phyloP scores from a whole-genome alignment of 2,797 vertebrate species.

The Muraenolepis orangiensis region DNA sequence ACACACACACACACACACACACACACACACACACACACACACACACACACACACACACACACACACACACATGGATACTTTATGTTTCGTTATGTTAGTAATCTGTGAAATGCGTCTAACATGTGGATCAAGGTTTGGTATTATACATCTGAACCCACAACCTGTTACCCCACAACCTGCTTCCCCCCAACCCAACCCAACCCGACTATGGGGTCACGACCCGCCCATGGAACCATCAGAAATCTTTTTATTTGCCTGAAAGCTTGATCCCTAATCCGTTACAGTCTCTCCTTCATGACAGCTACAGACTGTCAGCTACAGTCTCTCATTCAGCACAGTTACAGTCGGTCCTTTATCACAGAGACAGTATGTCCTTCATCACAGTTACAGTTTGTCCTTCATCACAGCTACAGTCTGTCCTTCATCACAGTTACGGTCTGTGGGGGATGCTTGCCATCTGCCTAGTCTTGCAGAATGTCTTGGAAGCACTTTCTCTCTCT shows the following conservation, averaged over 20 bases:
- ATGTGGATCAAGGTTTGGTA: not conserved
- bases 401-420: too few species aligned
- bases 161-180: too few species aligned
- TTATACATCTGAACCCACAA: not conserved
- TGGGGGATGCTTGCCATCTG: not conserved
- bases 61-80: constrained; percentile 4
- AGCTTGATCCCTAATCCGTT: too few species aligned
- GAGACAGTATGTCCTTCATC: not conserved
- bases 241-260: not conserved
- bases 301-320: too few species aligned
- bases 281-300: not conserved
- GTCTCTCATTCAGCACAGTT: not conserved
- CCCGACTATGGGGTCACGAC: not conserved
- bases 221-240: not conserved
- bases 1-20: constrained; percentile 14
- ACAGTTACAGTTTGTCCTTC: not conserved
- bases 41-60: constrained; percentile 2
- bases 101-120: not conserved
- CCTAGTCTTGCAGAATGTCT: too few species aligned
- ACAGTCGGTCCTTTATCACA: not conserved
- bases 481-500: not conserved
- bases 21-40: not conserved
- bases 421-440: not conserved
- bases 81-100: too few species aligned
- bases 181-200: too few species aligned